A percentile compares a stretch with the other conserved stretches of the same genome.
These are phyloP conservation scores for Heterohyrax brucei DNA, from an alignment of 2,797 vertebrate species.

Conservation along the genomic window DNA sequence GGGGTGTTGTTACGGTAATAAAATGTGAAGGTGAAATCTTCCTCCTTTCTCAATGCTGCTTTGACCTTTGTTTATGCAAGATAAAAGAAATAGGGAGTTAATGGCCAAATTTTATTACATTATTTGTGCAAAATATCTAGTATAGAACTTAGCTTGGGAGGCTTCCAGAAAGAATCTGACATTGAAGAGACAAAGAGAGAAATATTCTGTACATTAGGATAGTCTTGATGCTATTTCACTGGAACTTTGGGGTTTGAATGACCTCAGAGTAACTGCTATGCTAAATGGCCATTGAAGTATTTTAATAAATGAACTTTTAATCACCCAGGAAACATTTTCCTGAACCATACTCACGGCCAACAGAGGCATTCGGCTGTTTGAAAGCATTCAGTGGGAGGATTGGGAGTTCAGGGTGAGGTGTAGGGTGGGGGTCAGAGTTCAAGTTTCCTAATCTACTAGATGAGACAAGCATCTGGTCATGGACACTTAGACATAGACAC, in stretches of 20 bases:
- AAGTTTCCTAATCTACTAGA: too few species aligned
- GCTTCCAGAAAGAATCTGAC: neutral
- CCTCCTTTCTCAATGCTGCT: conserved; percentile 23
- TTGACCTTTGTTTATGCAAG: neutral
- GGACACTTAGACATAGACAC: too few species aligned
- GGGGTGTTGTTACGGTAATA: neutral
- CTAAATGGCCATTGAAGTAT: neutral
- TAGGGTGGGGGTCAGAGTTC: too few species aligned
- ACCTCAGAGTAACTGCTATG: neutral
- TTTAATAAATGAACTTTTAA: neutral
- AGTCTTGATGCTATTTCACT: too few species aligned
- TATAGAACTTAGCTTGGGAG: neutral
- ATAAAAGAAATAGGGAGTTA: neutral
- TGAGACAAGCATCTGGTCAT: too few species aligned
- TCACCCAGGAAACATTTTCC: neutral
- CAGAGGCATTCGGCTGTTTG: neutral
- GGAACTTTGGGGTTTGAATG: too few species aligned
- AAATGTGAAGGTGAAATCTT: conserved; percentile 2
- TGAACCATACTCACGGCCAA: neutral
- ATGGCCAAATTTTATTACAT: neutral
- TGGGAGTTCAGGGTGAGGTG: too few species aligned
- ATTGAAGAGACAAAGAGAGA: neutral
- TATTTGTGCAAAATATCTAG: neutral
- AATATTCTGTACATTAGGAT: neutral
- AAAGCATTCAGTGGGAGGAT: neutral